Evolutionary conservation across 2,797 vertebrate species (phyloP).

Genomic region (Cryptoprocta ferox): DNA sequence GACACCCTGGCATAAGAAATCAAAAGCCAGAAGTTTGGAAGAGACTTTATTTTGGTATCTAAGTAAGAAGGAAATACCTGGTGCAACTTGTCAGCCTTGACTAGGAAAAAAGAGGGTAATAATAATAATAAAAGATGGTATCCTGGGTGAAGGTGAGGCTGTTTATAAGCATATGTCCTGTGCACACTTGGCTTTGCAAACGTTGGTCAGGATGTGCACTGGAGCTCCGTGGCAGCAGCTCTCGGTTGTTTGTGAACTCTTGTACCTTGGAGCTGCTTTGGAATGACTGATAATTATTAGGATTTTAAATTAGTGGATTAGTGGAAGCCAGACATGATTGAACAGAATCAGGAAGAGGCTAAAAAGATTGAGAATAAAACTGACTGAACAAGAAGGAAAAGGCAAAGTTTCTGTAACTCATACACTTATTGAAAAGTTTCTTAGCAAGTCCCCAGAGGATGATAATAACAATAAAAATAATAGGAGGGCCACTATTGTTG

Average conservation of each 20-base stretch:
- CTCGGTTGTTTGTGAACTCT: neutral
- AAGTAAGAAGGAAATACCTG: constrained; percentile 79
- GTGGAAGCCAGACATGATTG: neutral
- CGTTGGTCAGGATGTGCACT: neutral
- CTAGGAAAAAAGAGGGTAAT: constrained; percentile 54
- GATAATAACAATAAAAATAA: neutral
- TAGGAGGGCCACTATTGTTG: rapidly evolving
- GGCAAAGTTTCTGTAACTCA: neutral
- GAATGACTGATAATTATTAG: neutral
- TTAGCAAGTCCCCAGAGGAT: neutral
- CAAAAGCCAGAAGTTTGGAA: constrained; percentile 81
- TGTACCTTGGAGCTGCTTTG: neutral
- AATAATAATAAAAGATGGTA: constrained; percentile 50
- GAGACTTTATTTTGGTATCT: constrained; percentile 78
- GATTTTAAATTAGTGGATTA: neutral
- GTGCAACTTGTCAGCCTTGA: constrained; percentile 68
- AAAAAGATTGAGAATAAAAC: neutral
- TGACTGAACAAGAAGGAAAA: neutral
- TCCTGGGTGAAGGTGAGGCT: constrained; percentile 68
- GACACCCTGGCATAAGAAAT: constrained; percentile 79
- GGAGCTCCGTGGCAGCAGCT: neutral
- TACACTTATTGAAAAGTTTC: neutral
- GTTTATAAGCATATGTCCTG: neutral
- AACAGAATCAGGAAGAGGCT: neutral
- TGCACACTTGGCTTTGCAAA: neutral